These are phyloP conservation scores for Brachionus rotundiformis DNA, from an alignment of 1,140 invertebrate genomes.

Conservation along the genomic window DNA sequence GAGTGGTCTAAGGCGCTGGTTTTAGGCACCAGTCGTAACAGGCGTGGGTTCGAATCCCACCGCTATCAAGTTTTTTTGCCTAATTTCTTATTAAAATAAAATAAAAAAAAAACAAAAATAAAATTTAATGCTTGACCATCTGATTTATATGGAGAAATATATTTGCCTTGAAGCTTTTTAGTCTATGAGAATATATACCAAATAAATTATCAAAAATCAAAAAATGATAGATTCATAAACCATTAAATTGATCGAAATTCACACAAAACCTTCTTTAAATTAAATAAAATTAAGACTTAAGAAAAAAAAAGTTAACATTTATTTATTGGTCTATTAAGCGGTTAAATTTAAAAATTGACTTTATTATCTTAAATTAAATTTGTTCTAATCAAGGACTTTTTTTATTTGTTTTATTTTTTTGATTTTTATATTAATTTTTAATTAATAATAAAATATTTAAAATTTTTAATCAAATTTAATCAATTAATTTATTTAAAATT, in stretches of 20 bases:
- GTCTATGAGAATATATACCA: no score
- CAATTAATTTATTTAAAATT: no score
- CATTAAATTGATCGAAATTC: neutral
- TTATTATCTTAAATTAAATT: no score
- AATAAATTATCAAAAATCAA: neutral
- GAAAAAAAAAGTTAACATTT: neutral
- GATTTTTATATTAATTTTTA: no score
- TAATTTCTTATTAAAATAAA: neutral
- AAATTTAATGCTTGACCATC: neutral
- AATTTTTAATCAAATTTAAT: neutral
- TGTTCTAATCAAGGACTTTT: no score
- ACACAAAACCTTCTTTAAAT: neutral
- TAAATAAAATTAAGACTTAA: neutral
- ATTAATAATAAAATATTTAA: neutral
- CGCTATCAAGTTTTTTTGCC: conserved; percentile 74
- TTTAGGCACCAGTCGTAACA: conserved; percentile 97
- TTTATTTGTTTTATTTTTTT: no score
- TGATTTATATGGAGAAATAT: neutral
- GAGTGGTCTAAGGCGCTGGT: conserved; percentile 98
- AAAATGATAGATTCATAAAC: neutral
- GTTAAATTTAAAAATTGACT: no score
- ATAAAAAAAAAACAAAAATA: no score
- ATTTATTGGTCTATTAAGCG: neutral
- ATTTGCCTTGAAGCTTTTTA: neutral
- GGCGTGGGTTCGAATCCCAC: conserved; percentile 99